A percentile compares a stretch with the other conserved stretches of the same genome.
Conservation (phyloP, 2,113 vertebrate species). For the Melanocharis versteri region DNA sequence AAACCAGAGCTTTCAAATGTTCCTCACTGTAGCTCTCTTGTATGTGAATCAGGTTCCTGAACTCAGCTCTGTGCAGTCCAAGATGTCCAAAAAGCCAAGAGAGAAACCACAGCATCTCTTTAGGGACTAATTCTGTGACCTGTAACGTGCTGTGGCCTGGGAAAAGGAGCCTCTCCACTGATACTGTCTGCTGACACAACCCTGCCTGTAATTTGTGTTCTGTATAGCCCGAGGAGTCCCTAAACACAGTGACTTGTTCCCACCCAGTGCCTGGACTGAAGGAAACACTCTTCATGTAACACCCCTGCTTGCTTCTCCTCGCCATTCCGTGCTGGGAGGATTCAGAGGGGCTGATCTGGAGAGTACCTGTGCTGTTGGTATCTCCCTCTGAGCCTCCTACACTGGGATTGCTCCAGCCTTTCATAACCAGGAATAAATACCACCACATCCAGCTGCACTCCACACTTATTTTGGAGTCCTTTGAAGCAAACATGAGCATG, state of each 20-base stretch:
- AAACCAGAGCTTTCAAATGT: neutral
- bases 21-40: neutral
- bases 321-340: neutral
- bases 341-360: neutral
- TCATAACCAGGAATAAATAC: fast-evolving
- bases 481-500: neutral
- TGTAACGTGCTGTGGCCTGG: neutral
- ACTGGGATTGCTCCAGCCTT: neutral
- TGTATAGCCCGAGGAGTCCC: neutral
- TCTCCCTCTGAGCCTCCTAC: neutral
- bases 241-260: neutral
- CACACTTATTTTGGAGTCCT: neutral
- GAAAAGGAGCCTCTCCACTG: neutral
- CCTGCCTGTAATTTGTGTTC: neutral
- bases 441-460: neutral
- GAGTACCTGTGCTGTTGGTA: neutral
- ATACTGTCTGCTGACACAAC: neutral
- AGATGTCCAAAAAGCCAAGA: neutral
- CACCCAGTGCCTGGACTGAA: neutral
- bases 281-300: fast-evolving
- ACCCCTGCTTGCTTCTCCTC: neutral
- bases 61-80: neutral
- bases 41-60: neutral
- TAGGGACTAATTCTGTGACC: neutral
- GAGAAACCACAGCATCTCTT: neutral